Base-by-base conservation (phyloP, 2,888 invertebrate genomes). In the Calliphora vomitoria region DNA sequence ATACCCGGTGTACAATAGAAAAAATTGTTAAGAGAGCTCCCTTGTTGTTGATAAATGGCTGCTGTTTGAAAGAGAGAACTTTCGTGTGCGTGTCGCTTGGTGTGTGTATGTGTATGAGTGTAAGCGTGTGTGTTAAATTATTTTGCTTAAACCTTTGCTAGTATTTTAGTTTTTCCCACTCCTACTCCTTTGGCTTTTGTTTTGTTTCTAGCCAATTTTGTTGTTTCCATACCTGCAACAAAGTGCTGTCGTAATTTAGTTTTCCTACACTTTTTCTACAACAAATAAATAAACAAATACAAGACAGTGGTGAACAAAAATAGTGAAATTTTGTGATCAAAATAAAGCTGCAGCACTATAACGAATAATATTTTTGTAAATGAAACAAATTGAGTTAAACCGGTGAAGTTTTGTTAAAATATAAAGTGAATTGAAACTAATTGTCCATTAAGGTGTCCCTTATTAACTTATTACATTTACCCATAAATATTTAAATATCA, bases 211-310 rank as follows among this genome's bases (percentile, higher is more conserved):
- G 71, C 53, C 53, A 71, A 82, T 76, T 82, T 74, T 41, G 60
- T 44, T 71, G 38, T 64, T 71, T 75, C 31, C 20, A 53, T 69
- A 76, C 47, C 75, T 76, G 82, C 62, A 71, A 60, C 64, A 83
- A 83, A 72, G 64, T 78, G 72, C 47, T 38, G 31, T 35, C 64
- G 78, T 72, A 72, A 66, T 78, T 83, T 50, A 66, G 53, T 66
- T 74, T 64, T 66, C 18, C 35, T 53, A 10, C 6, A 8, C 10
- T 44, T 50, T 35, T 55, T n/a, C 62, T 13, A 35, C 13, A 60
- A 15, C 15, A 31, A 60, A 60, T 13, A 60, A 60, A 60, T 31
- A 13, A 15, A 25, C 13, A 25, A 60, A n/a, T 13, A 60, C 4
- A 25, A 25, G n/a, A 18, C 55, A 55, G n/a, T 58, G 58, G 13